Evolutionary conservation across 2,888 invertebrate genomes (phyloP).

Genomic region (Dermolepida albohirtum): DNA sequence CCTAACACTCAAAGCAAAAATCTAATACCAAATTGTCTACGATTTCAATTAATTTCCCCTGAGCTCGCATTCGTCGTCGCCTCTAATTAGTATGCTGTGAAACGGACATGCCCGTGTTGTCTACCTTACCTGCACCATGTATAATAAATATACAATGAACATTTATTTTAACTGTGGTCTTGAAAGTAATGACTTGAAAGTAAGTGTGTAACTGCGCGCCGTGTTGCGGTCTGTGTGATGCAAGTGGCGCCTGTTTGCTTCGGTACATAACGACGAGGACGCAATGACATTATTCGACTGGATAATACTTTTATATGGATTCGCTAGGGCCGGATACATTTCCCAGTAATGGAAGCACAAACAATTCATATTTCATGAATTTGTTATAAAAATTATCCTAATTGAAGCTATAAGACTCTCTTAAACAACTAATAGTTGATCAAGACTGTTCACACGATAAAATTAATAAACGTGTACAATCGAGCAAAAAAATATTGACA

Average conservation of each 20-base stretch:
- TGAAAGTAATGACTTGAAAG: conserved; percentile 34
- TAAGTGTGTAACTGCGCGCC: conserved; percentile 4
- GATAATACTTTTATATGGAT: conserved; percentile 17
- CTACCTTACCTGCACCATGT: not conserved
- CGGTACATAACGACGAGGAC: conserved; percentile 11
- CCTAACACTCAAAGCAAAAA: not conserved
- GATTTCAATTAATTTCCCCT: conserved; percentile 30
- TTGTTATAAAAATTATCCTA: no score
- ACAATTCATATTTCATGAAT: not conserved
- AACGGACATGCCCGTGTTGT: conserved; percentile 13
- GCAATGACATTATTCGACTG: conserved; percentile 33
- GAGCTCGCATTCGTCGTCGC: not conserved
- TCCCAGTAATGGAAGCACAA: not conserved
- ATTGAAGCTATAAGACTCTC: no score
- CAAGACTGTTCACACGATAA: no score
- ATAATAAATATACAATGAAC: conserved; percentile 26
- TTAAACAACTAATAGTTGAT: no score
- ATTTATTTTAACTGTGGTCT: conserved; percentile 28
- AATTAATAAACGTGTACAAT: no score
- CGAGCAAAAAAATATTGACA: no score
- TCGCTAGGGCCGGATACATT: conserved; percentile 1
- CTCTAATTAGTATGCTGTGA: conserved; percentile 22
- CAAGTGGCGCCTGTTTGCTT: conserved; percentile 37
- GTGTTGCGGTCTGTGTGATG: conserved; percentile 18
- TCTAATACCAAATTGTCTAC: conserved; percentile 10